These are phyloP conservation scores for Lasiurus cinereus DNA, from an alignment of 2,113 vertebrate species.

Conservation along the genomic window DNA sequence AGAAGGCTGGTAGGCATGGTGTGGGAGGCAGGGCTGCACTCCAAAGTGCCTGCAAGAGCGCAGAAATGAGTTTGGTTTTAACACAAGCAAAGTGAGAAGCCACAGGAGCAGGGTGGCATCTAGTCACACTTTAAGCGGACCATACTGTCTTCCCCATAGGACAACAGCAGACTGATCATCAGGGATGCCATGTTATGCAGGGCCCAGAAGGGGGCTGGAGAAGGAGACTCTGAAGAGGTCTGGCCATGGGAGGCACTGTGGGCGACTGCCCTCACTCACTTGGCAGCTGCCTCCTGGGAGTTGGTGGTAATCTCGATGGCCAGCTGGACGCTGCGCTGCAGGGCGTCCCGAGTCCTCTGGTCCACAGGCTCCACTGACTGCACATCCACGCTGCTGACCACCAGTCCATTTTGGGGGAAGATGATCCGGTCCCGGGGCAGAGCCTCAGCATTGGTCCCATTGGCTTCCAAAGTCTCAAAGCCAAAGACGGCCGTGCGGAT, in stretches of 20 bases:
- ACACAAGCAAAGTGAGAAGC: not conserved
- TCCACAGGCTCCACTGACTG: conserved; percentile 96
- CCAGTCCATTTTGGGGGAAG: conserved; percentile 92
- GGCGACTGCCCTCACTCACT: conserved; percentile 81
- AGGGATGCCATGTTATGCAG: not conserved
- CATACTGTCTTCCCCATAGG: not conserved
- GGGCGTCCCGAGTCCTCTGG: conserved; percentile 93
- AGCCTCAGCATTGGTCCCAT: conserved; percentile 14
- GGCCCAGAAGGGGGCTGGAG: not conserved
- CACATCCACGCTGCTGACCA: conserved; percentile 95
- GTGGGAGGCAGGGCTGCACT: not conserved
- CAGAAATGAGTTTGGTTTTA: not conserved
- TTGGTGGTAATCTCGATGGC: conserved; percentile 97
- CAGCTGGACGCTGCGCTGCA: conserved; percentile 95
- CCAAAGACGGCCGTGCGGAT: conserved; percentile 94
- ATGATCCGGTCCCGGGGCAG: conserved; percentile 86
- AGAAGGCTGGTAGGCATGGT: not conserved
- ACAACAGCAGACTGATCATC: not conserved
- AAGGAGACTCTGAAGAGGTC: not conserved
- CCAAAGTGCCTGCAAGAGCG: not conserved
- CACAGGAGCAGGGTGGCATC: not conserved
- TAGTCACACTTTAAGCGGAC: not conserved
- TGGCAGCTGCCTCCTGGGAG: conserved; percentile 94
- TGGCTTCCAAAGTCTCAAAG: conserved; percentile 88
- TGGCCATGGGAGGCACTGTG: accelerated